Evolutionary conservation across 2,797 vertebrate genomes (phyloP), one percentile per base, ranked within the genome.

Genomic region (Premnoplex brunnescens): DNA sequence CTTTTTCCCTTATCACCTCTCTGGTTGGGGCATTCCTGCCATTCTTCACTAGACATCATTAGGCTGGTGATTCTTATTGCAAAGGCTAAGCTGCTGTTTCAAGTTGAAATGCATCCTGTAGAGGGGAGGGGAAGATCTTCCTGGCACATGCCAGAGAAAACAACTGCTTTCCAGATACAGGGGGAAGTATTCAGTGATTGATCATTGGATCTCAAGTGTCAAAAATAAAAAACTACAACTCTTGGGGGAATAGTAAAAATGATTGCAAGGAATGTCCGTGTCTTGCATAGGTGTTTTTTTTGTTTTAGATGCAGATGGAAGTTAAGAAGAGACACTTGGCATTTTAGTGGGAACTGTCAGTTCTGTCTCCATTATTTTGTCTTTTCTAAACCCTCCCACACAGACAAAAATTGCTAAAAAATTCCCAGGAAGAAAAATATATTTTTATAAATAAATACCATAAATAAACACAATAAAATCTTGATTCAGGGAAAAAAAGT

Each of bases 101-200:
- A 96, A 97, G 89, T 92, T 97, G 94, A 97, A 97, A 97, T 95
- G 63, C 58, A 76, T 67, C 60, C 94, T 89, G 76, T 87, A 84
- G 88, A 94, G 77, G 56, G 93, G 58, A 96, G 85, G 78, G 74
- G 74, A 95, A 93, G 76, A 62, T 9, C 64, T 89, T 88, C 80
- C 56, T 84, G 74, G 77, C 64, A 91, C 93, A 92, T 88, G 86
- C 19, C 2, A 0, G 30, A 63, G 51, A 92, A 64, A 78, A 73
- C 88, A 94, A 91, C 56, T 84, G 95, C 88, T 95, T 84, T 85
- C 67, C 77, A 81, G 80, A 86, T 68, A 62, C 37, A 56, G 48
- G 76, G 37, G 58, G 20, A 94, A 54, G 54, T 71, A 43, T 41
- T 72, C 2, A 0, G 32, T 87, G 93, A 92, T 85, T 71, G 83